Percentiles rank a stretch among this genome's conserved stretches.
These are phyloP conservation scores for Neolamprologus falcicula DNA, from an alignment of 2,113 vertebrate genomes.

Conservation along the genomic window DNA sequence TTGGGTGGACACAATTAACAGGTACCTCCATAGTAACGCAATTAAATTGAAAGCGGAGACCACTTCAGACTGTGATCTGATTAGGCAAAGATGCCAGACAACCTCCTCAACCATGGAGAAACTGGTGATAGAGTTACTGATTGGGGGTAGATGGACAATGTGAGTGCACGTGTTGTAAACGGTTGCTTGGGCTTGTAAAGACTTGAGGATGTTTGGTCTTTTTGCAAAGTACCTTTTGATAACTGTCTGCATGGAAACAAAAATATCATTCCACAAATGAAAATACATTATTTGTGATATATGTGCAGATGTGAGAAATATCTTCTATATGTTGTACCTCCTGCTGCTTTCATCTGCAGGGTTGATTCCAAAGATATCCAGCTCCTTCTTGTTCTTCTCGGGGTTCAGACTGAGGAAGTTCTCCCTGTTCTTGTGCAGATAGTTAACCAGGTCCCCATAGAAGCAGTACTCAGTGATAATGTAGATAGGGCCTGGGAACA, in stretches of 20 bases:
- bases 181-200: neutral
- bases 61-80: constrained; percentile 49
- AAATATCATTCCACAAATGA: neutral
- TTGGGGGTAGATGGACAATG: neutral
- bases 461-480: constrained; percentile 99
- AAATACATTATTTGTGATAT: neutral
- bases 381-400: constrained; percentile 90
- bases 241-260: neutral
- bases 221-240: neutral
- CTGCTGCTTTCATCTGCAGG: constrained; percentile 90
- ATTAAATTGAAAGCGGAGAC: constrained; percentile 60
- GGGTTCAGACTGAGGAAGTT: constrained; percentile 83
- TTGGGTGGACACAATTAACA: constrained; percentile 49
- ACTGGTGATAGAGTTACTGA: constrained; percentile 38
- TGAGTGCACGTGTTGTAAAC: neutral
- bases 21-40: constrained; percentile 18
- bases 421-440: constrained; percentile 95
- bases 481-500: constrained; percentile 88
- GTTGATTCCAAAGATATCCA: constrained; percentile 96
- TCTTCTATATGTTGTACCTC: constrained; percentile 68
- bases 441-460: constrained; percentile 97
- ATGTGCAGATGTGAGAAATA: neutral
- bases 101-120: constrained; percentile 10
- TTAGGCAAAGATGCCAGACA: constrained; percentile 53
- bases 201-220: neutral